Base-by-base conservation (phyloP, 2,113 vertebrate species). In the Tragelaphus strepsiceros region DNA sequence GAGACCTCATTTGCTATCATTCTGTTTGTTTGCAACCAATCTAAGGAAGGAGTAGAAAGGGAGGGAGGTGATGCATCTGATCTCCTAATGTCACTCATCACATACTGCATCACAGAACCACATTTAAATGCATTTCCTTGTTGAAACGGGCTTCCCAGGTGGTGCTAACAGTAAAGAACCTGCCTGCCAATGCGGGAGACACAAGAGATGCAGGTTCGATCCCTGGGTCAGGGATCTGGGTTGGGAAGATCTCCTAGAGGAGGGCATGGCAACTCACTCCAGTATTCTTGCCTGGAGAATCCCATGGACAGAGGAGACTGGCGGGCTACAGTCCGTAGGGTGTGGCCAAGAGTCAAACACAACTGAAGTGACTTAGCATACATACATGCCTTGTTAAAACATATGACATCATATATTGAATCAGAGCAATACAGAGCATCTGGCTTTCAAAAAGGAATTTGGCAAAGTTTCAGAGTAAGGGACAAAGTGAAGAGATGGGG, bases 101-200 rank as follows among this genome's bases (percentile, higher is more conserved):
- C 49, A n/a, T 15, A 59, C 88, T 83, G 62, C 83, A 93, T 62
- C 43, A 56, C 43, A 21, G 64, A 46, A 90, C 67, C 30, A 35
- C 82, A 71, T 58, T 56, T 80, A 94, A 77, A 81, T 13, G 59
- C 91, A 88, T 96, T 97, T 98, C 81, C 88, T 97, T 97, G 86
- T 92, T 86, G 92, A 96, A 94, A 96, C 24, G 88, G 71, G 22
- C 3, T 77, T 77, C 39, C 71, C 71, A 77, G 71, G 39, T 43
- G 71, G 22, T 3, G 3, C 71, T 43, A 26, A 26, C 12, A 43
- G 22, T 77, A 77, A 43, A 43, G 35, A 43, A 77, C 39, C 39
- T 77, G 21, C 39, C 22, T 77, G 22, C 71, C 71, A 43, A 43
- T 2, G 2, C 0, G 4, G 22, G 22, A 77, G 39, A 43, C 22